phyloP scores from a whole-genome alignment of 2,888 invertebrate species.

The Herminia tarsipennalis region DNA sequence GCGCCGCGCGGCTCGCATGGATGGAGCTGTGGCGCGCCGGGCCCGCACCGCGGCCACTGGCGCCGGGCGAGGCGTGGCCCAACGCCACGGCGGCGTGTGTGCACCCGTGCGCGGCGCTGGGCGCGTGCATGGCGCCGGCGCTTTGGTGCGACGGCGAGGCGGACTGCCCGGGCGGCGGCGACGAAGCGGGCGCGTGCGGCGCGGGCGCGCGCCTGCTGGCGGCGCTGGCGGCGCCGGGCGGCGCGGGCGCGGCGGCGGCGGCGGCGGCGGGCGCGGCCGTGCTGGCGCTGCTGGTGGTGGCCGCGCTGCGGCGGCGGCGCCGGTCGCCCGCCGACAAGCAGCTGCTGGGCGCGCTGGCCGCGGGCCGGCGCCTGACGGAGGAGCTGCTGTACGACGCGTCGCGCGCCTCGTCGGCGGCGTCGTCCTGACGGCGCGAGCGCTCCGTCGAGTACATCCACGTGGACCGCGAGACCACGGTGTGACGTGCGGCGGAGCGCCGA shows the following conservation, averaged over 20 bases:
- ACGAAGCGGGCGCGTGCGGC: slow-evolving; percentile 88
- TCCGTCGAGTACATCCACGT: slow-evolving; percentile 97
- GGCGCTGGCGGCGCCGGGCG: slow-evolving; percentile 88
- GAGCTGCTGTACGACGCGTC: slow-evolving; percentile 89
- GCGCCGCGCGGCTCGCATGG: slow-evolving; percentile 92
- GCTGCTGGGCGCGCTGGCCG: slow-evolving; percentile 86
- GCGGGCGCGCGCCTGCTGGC: slow-evolving; percentile 70
- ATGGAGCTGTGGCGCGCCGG: slow-evolving; percentile 74
- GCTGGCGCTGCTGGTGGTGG: slow-evolving; percentile 60
- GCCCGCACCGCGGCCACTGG: slow-evolving; percentile 31
- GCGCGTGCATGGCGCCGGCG: slow-evolving; percentile 90
- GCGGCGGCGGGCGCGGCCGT: slow-evolving; percentile 79
- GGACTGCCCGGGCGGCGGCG: slow-evolving; percentile 67
- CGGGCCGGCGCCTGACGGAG: slow-evolving; percentile 88
- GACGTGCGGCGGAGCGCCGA: slow-evolving; percentile 69
- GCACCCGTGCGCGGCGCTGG: slow-evolving; percentile 88
- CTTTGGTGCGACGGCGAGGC: slow-evolving; percentile 90
- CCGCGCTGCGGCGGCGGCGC: slow-evolving; percentile 85
- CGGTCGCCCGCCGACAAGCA: slow-evolving; percentile 85
- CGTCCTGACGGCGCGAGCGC: slow-evolving; percentile 95
- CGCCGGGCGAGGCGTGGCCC: slow-evolving; percentile 77
- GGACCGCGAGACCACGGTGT: slow-evolving; percentile 97
- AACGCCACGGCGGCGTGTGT: slow-evolving; percentile 64
- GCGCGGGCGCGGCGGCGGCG: slow-evolving; percentile 84
- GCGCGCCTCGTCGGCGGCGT: slow-evolving; percentile 82